A percentile compares a stretch with the other conserved stretches of the same genome.
Conservation (phyloP, 2,113 vertebrate species). For the Girardinichthys multiradiatus region DNA sequence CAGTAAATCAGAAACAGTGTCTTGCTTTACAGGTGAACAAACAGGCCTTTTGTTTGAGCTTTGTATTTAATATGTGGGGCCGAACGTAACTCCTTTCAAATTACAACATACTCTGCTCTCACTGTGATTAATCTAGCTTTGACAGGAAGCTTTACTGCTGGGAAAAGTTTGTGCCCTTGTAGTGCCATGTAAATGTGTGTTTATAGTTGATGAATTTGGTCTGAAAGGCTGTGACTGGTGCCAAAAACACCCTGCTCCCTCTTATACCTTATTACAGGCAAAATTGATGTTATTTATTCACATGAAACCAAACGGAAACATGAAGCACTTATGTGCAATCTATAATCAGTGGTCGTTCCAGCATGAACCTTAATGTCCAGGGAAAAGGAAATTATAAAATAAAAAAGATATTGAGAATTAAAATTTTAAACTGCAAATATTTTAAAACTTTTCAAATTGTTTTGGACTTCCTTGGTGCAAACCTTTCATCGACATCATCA, state of each 20-base stretch:
- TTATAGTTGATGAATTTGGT: conserved; percentile 51
- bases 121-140: conserved; percentile 52
- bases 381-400: not conserved
- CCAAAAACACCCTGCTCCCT: conserved; percentile 28
- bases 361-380: too few relatives aligned
- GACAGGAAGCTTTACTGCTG: conserved; percentile 29
- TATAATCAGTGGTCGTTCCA: too few relatives aligned
- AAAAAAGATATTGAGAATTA: too few relatives aligned
- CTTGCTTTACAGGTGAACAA: conserved; percentile 7
- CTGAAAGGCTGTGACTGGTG: conserved; percentile 52
- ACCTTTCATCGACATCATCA: too few relatives aligned
- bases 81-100: conserved; percentile 37
- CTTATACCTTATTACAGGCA: conserved; percentile 48
- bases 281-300: conserved; percentile 46
- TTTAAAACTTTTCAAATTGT: too few relatives aligned
- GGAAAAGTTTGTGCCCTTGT: conserved; percentile 31
- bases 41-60: conserved; percentile 20
- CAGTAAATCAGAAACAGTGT: conserved; percentile 16
- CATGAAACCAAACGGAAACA: conserved; percentile 38
- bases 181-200: conserved; percentile 16
- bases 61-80: conserved; percentile 15
- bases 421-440: too few relatives aligned
- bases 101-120: conserved; percentile 41
- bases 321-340: too few relatives aligned
- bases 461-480: too few relatives aligned